Evolutionary conservation across 2,797 vertebrate genomes (phyloP), one percentile per base, ranked within the genome.

Genomic region (Columba guinea): DNA sequence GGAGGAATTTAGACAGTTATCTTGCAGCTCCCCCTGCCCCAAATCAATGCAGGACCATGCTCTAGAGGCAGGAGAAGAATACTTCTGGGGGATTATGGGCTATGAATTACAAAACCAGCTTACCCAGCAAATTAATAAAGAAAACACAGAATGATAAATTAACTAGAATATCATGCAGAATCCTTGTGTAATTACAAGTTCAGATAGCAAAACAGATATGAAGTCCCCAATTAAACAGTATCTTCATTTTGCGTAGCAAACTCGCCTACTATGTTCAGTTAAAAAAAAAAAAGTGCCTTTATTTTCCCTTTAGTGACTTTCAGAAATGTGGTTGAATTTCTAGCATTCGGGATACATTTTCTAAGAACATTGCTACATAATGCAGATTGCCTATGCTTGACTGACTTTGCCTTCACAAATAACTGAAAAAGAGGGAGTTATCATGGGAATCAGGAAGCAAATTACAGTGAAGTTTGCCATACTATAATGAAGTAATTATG

Each of bases 301-400:
- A 1, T 32, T 69, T 69, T 53, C 53, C 28, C 1, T 48, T 4
- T n/a, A 37, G 1, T 2, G 2, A 26, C 7, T 65, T 64, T 46
- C 60, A 67, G 20, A 64, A 18, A 32, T 11, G 2, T 16, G 9
- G 15, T 11, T 44, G 30, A 81, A 26, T 17, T 34, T 70, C 17
- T 6, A 23, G 8, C 8, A 22, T 46, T 34, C 68, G 6, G 8
- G 13, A 48, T 34, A 8, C 15, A 11, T 27, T 60, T 60, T 84
- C 6, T 26, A 41, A 89, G 37, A 76, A 63, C 7, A 26, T 32
- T 41, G 34, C 62, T 34, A 11, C 5, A 24, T 23, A 56, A 65
- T 0, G 5, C 10, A 2, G 3, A 23, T 11, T n/a, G 23, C 53
- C 62, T 79, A 5, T 1, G 2, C 23, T 52, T n/a, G 8, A 67